Percentiles rank a stretch among this genome's conserved stretches.
These are phyloP conservation scores for Caenorhabditis panamensis DNA, from an alignment of 2,888 invertebrate species.

Conservation along the genomic window DNA sequence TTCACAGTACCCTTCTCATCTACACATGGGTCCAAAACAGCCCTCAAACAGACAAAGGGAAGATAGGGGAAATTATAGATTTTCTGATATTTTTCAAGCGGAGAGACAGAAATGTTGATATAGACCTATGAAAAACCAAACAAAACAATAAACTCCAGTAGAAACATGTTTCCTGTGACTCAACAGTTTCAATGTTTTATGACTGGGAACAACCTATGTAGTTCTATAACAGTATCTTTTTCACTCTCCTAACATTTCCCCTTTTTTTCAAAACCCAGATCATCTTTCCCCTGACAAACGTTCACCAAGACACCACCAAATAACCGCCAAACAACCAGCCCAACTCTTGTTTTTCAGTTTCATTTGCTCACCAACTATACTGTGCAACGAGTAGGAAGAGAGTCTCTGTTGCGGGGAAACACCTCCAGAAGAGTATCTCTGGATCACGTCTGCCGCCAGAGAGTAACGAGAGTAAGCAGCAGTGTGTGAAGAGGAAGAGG, in stretches of 20 bases:
- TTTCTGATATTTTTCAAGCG: too few relatives aligned
- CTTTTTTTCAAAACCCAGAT: neutral
- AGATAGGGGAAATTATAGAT: too few relatives aligned
- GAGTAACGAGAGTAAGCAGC: constrained; percentile 35
- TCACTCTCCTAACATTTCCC: neutral
- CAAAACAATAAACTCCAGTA: too few relatives aligned
- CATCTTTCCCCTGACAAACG: neutral
- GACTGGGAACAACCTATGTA: too few relatives aligned
- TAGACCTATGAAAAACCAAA: too few relatives aligned
- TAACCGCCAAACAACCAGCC: neutral
- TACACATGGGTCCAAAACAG: too few relatives aligned
- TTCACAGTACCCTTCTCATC: too few relatives aligned
- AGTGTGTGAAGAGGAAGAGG: neutral
- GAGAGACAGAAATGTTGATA: too few relatives aligned
- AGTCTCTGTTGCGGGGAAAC: constrained; percentile 62
- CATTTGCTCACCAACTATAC: constrained; percentile 64
- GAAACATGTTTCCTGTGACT: too few relatives aligned
- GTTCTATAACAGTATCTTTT: too few relatives aligned
- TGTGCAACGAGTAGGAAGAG: constrained; percentile 66
- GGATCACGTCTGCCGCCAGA: constrained; percentile 35
- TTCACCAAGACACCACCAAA: neutral
- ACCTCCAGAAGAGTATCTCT: constrained; percentile 26
- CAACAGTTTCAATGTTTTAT: too few relatives aligned
- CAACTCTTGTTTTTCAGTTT: neutral
- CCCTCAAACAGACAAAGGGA: too few relatives aligned